Percentiles rank a stretch among this genome's conserved stretches.
Evolutionary conservation across 2,888 invertebrate species (phyloP).

Genomic region (Conchocele bisecta): DNA sequence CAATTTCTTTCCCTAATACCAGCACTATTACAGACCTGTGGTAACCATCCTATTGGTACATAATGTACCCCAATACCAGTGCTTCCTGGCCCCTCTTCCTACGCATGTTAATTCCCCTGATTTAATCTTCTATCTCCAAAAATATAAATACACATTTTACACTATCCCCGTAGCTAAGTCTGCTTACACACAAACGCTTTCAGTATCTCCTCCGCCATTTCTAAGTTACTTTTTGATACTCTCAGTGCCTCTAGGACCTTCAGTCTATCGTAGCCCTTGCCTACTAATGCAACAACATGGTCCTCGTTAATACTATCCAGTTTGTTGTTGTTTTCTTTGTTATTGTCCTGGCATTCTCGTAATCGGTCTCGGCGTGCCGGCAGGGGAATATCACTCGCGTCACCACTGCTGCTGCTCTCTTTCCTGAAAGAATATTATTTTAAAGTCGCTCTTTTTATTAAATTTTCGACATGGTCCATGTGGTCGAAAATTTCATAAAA

Average conservation of each 20-base stretch:
- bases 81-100: too few species aligned
- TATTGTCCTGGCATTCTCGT: conserved; percentile 77
- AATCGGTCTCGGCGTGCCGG: conserved; percentile 71
- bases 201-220: conserved; percentile 97
- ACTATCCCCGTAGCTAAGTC: conserved; percentile 39
- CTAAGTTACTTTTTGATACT: conserved; percentile 95
- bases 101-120: too few species aligned
- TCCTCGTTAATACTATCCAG: conserved; percentile 75
- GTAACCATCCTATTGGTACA: too few species aligned
- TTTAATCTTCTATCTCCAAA: too few species aligned
- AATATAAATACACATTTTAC: too few species aligned
- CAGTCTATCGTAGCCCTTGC: conserved; percentile 95
- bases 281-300: conserved; percentile 92
- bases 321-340: conserved; percentile 79
- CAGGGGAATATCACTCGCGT: conserved; percentile 62
- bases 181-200: conserved; percentile 91
- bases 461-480: too few species aligned
- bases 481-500: too few species aligned
- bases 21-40: too few species aligned
- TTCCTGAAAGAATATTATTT: too few species aligned
- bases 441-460: too few species aligned
- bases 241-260: conserved; percentile 95
- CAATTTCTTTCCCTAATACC: too few species aligned
- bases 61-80: too few species aligned
- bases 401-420: conserved; percentile 5